phyloP scores from a whole-genome alignment of 2,113 vertebrate genomes.

The Rynchops niger region DNA sequence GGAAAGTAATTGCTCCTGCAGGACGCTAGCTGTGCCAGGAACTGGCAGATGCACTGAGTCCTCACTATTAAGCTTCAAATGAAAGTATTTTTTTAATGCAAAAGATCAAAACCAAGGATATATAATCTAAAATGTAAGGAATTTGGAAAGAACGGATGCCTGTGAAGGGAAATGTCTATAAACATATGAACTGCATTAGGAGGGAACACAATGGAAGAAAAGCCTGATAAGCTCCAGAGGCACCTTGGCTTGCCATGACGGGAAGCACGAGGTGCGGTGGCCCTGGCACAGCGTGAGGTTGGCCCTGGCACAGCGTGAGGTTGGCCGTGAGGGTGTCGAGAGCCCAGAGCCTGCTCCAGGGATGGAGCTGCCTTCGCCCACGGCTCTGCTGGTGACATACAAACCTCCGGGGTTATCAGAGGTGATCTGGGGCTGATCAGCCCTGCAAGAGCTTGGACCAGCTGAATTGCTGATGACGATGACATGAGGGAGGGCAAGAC shows the following conservation, averaged over 20 bases:
- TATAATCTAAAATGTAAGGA: background rate
- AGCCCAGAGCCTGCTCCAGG: background rate
- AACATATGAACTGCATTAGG: background rate
- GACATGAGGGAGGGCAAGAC: background rate
- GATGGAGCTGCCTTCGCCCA: background rate
- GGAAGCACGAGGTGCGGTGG: background rate
- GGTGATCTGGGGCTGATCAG: background rate
- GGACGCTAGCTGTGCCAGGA: constrained; percentile 17
- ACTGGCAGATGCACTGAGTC: constrained; percentile 30
- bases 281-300: fast-evolving
- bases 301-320: fast-evolving
- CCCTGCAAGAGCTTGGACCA: background rate
- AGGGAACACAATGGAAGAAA: background rate
- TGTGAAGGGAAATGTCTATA: background rate
- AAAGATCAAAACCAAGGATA: background rate
- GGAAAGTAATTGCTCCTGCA: constrained; percentile 58
- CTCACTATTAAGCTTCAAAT: background rate
- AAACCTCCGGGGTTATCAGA: background rate
- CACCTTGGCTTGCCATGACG: background rate
- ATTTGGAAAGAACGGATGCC: background rate
- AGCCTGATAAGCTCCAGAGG: background rate
- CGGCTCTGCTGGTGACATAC: background rate
- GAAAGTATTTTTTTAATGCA: background rate
- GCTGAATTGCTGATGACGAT: fast-evolving
- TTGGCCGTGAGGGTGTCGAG: fast-evolving